Percentiles rank a stretch among this genome's conserved stretches.
phyloP scores from a whole-genome alignment of 2,113 vertebrate genomes.

The Rhinolophus ferrumequinum region DNA sequence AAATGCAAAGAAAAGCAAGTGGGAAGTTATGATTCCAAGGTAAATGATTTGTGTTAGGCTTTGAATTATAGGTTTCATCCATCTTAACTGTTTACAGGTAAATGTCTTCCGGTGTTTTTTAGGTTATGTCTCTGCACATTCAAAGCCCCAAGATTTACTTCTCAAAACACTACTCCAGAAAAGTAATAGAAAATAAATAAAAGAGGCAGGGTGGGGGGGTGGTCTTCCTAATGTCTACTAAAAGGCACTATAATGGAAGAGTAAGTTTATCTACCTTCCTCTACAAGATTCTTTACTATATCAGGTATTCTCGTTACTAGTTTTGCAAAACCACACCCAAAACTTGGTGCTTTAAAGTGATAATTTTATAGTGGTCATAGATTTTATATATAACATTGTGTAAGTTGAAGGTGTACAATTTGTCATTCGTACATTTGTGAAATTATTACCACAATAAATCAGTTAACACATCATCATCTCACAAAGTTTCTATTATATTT shows the following conservation, averaged over 20 bases:
- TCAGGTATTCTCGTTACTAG: not conserved
- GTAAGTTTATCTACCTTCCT: not conserved
- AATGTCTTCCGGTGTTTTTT: not conserved
- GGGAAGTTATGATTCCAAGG: not conserved
- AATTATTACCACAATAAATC: not conserved
- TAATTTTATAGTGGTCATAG: not conserved
- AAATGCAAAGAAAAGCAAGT: not conserved
- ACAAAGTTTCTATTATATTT: not conserved
- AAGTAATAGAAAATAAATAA: not conserved
- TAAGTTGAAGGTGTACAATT: not conserved
- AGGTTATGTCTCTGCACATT: not conserved
- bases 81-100: not conserved
- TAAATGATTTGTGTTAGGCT: not conserved
- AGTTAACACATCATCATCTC: not conserved
- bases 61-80: not conserved
- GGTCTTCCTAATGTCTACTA: not conserved
- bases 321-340: not conserved
- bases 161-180: not conserved
- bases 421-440: not conserved
- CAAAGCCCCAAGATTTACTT: not conserved
- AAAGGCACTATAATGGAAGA: not conserved
- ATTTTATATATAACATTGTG: not conserved
- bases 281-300: not conserved
- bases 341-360: not conserved
- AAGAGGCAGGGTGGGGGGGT: not conserved